Evolutionary conservation across 2,113 vertebrate genomes (phyloP).

Genomic region (Mus musculus): GRCm39 chr5:84139001-84139500

Average conservation of each 20-base stretch:
- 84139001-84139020: slow-evolving; percentile 73
- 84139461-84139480: slow-evolving; percentile 68
- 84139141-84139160: background rate
- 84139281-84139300: slow-evolving; percentile 73
- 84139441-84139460: slow-evolving; percentile 64
- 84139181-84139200: slow-evolving; percentile 45
- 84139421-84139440: background rate
- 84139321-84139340: slow-evolving; percentile 49
- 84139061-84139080: slow-evolving; percentile 67
- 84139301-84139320: slow-evolving; percentile 62
- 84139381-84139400: background rate
- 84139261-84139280: slow-evolving; percentile 65
- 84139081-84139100: slow-evolving; percentile 68
- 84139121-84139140: slow-evolving; percentile 50
- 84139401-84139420: background rate
- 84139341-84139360: background rate
- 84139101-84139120: slow-evolving; percentile 66
- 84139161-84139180: slow-evolving; percentile 61
- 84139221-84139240: slow-evolving; percentile 74
- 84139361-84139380: background rate
- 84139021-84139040: slow-evolving; percentile 81
- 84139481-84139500: slow-evolving; percentile 68
- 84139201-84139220: slow-evolving; percentile 51
- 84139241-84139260: slow-evolving; percentile 74
- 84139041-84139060: slow-evolving; percentile 69